A percentile compares a stretch with the other conserved stretches of the same genome.
Evolutionary conservation across 2,113 vertebrate species (phyloP).

Genomic region (Pelobates fuscus): DNA sequence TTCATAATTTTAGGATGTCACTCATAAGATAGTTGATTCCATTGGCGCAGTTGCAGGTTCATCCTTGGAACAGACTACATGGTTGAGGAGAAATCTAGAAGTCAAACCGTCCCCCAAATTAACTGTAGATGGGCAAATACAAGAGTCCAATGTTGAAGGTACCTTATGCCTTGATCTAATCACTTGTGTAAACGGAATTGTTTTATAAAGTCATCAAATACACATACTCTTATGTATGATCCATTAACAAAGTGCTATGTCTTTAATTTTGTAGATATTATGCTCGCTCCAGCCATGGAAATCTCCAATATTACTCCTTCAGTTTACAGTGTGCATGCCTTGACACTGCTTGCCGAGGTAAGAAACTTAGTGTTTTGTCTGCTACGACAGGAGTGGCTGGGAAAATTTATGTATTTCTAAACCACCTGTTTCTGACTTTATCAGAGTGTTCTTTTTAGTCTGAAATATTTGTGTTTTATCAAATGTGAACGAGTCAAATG

Average conservation of each 20-base stretch:
- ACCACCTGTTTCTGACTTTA: too few relatives aligned
- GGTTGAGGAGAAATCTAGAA: slow-evolving; percentile 94
- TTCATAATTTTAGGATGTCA: slow-evolving; percentile 93
- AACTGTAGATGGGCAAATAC: slow-evolving; percentile 84
- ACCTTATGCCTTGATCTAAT: background rate
- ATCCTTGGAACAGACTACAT: slow-evolving; percentile 96
- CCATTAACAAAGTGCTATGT: too few relatives aligned
- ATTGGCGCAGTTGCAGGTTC: slow-evolving; percentile 94
- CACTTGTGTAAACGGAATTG: too few relatives aligned
- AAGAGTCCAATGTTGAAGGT: slow-evolving; percentile 96
- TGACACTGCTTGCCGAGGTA: slow-evolving; percentile 97
- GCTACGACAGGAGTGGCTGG: too few relatives aligned
- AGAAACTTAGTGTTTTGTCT: slow-evolving; percentile 40
- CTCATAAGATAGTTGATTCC: slow-evolving; percentile 96
- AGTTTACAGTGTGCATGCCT: slow-evolving; percentile 94
- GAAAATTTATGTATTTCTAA: too few relatives aligned
- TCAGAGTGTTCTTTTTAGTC: too few relatives aligned
- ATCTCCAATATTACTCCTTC: slow-evolving; percentile 94
- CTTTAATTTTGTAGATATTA: slow-evolving; percentile 61
- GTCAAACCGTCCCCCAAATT: slow-evolving; percentile 97
- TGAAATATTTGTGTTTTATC: too few relatives aligned
- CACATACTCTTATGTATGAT: too few relatives aligned
- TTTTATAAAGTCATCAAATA: too few relatives aligned
- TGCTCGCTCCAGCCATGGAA: slow-evolving; percentile 92
- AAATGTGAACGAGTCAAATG: too few relatives aligned